A percentile compares a stretch with the other conserved stretches of the same genome.
Conservation (phyloP, 2,113 vertebrate species). For the Bagarius yarrelli region DNA sequence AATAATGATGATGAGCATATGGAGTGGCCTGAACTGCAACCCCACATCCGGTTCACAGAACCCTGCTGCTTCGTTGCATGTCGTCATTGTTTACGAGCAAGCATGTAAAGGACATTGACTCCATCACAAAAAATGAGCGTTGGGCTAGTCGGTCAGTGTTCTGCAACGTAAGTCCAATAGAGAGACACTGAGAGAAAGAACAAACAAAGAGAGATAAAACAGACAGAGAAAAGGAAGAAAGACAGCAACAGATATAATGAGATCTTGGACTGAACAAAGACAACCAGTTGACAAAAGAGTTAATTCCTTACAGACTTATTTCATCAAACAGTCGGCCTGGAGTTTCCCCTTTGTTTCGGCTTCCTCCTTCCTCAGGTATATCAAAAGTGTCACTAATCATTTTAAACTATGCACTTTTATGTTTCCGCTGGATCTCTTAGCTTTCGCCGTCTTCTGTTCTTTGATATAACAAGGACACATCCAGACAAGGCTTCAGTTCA, state of each 20-base stretch:
- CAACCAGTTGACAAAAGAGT: constrained; percentile 57
- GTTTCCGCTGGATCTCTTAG: constrained; percentile 84
- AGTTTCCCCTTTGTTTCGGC: constrained; percentile 70
- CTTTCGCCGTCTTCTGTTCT: constrained; percentile 82
- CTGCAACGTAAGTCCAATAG: neutral
- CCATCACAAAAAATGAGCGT: neutral
- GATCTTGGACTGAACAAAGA: constrained; percentile 42
- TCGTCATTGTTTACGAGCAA: neutral
- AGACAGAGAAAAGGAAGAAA: constrained; percentile 1
- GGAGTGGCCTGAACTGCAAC: constrained; percentile 39
- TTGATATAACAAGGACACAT: constrained; percentile 97
- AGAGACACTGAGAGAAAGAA: neutral
- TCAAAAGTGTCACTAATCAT: constrained; percentile 98
- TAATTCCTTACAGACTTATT: constrained; percentile 61
- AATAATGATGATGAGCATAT: constrained; percentile 56
- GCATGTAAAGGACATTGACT: neutral
- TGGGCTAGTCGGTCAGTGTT: too few species aligned
- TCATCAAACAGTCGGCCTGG: constrained; percentile 71
- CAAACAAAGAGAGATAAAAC: neutral
- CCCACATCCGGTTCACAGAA: constrained; percentile 32
- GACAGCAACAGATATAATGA: constrained; percentile 18
- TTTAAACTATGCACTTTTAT: constrained; percentile 99
- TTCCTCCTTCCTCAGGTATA: constrained; percentile 80
- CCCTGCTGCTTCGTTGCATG: constrained; percentile 19
- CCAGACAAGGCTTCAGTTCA: constrained; percentile 91